Conservation (phyloP, 2,888 invertebrate species). For the Ochropleura plecta region DNA sequence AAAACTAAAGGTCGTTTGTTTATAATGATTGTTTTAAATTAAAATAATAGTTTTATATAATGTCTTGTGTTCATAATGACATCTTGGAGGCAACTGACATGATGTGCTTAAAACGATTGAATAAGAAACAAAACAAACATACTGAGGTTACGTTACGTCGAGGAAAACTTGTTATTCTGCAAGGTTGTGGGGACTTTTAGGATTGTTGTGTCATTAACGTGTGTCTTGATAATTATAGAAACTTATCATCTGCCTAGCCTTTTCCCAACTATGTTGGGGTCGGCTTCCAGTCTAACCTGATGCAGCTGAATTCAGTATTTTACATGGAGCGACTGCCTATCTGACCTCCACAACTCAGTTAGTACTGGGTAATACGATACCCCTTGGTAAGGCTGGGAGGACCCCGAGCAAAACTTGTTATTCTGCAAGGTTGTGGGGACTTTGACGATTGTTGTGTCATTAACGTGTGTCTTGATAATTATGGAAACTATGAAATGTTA, state of each 20-base stretch:
- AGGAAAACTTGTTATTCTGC: constrained; percentile 43
- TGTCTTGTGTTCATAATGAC: constrained; percentile 18
- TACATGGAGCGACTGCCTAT: too few relatives aligned
- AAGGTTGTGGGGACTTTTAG: constrained; percentile 41
- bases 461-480: neutral
- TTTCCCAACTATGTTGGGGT: too few relatives aligned
- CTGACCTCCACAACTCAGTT: too few relatives aligned
- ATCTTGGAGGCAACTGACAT: constrained; percentile 48
- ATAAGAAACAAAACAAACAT: constrained; percentile 29
- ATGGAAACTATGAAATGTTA: neutral
- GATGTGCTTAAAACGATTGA: neutral
- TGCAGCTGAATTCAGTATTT: too few relatives aligned
- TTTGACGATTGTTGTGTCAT: neutral
- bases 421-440: constrained; percentile 45
- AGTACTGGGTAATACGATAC: too few relatives aligned
- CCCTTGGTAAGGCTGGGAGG: too few relatives aligned
- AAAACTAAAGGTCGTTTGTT: constrained; percentile 38
- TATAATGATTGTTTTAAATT: constrained; percentile 13
- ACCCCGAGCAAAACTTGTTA: constrained; percentile 43
- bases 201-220: neutral
- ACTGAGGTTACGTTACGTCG: constrained; percentile 47
- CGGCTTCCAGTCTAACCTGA: too few relatives aligned
- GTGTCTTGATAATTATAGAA: neutral
- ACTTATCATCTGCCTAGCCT: too few relatives aligned
- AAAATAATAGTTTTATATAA: constrained; percentile 10